A percentile compares a stretch with the other conserved stretches of the same genome.
These are phyloP conservation scores for Mythimna loreyi DNA, from an alignment of 2,888 invertebrate species.

Conservation along the genomic window DNA sequence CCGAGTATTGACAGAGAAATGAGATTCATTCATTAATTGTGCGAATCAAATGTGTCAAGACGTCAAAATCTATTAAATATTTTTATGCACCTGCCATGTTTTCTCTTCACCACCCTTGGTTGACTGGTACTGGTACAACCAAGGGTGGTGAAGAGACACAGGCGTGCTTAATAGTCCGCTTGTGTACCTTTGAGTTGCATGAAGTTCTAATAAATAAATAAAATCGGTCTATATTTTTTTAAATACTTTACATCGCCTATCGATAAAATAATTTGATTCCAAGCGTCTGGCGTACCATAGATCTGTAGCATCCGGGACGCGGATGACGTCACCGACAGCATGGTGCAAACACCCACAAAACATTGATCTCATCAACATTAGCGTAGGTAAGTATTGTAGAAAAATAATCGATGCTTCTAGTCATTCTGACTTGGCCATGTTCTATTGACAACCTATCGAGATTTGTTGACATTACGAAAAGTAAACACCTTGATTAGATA, in stretches of 20 bases:
- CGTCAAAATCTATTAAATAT: no score
- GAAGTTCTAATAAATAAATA: no score
- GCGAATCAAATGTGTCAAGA: conserved; percentile 1
- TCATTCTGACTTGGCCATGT: conserved; percentile 54
- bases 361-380: conserved; percentile 43
- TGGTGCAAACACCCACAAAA: conserved; percentile 55
- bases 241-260: conserved; percentile 18
- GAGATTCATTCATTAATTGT: conserved; percentile 5
- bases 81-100: no score
- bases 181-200: no score
- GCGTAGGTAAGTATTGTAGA: conserved; percentile 26
- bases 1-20: conserved; percentile 25
- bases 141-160: no score
- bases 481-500: conserved; percentile 70
- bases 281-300: conserved; percentile 57
- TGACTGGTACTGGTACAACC: no score
- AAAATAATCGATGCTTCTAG: conserved; percentile 57
- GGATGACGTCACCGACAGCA: conserved; percentile 64
- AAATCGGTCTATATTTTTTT: no score
- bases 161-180: no score
- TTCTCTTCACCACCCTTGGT: no score
- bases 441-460: conserved; percentile 66
- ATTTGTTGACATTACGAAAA: conserved; percentile 70
- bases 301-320: conserved; percentile 68
- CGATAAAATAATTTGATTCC: conserved; percentile 57